Base-by-base conservation (phyloP, 2,113 vertebrate genomes). In the Rana temporaria region DNA sequence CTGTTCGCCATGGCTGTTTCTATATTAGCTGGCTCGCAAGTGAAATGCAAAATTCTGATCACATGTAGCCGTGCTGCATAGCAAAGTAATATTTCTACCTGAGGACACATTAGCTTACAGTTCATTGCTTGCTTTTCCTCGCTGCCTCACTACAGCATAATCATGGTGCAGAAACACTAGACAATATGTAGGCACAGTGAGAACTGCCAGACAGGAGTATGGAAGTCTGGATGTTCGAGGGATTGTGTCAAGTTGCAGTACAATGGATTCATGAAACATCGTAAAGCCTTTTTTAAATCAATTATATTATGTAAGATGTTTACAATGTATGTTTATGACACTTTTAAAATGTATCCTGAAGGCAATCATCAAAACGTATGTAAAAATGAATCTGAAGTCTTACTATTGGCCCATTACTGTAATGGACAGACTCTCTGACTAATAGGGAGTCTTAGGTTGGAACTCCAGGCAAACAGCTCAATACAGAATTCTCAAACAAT, bases 61-160 rank as follows among this genome's bases (percentile, higher is more conserved):
- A 24, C 56, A 75, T 62, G 56, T 62, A 62, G 48, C 15, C 86
- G 85, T 48, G 0, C 0, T 6, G 14, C 4, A n/a, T 4, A 70
- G 55, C 69, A 79, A 74, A 80, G 24, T 38, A 78, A 34, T 52
- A 55, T 63, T 85, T 73, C 85, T 1, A 82, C 48, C 57, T 65
- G 15, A 6, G 14, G 3, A 82, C 22, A 55, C 6, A 9, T 17
- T 30, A 34, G 0, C 1, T 56, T 76, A 19, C 32, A 20, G 53
- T 6, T 73, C 4, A 67, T 19, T 14, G 3, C 15, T 48, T 5
- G 68, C 17, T 82, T 55, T 68, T 78, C 38, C 30, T 64, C 80
- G 76, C 85, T 3, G 34, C 34, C 53, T 20, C 4, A 60, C 59
- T 14, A 32, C 0, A 52, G 52, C 57, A 73, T 30, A 68, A 76